phyloP scores from a whole-genome alignment of 2,888 invertebrate species.

The Agriopis marginaria region DNA sequence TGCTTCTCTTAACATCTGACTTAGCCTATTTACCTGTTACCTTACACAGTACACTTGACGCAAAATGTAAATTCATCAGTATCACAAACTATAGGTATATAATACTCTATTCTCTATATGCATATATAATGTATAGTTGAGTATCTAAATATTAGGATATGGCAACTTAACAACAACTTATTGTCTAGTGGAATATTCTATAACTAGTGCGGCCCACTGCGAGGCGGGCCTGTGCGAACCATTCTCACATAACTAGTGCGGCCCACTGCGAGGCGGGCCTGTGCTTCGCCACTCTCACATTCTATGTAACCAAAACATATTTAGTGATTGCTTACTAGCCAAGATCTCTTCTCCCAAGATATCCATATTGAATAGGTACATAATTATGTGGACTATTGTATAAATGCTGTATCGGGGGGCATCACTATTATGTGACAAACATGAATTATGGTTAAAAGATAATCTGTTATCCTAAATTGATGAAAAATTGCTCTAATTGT shows the following conservation, averaged over 20 bases:
- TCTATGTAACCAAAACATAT: constrained; percentile 33
- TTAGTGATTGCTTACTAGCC: not conserved
- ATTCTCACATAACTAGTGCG: constrained; percentile 31
- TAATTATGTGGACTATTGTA: no score
- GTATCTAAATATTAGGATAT: constrained; percentile 85
- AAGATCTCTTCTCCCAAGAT: not conserved
- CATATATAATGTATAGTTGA: constrained; percentile 76
- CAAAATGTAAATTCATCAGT: constrained; percentile 83
- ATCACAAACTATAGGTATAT: constrained; percentile 84
- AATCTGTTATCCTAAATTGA: no score
- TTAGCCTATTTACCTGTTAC: constrained; percentile 35
- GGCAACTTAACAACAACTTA: constrained; percentile 85
- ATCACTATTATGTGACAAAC: no score
- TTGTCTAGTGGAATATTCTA: constrained; percentile 83
- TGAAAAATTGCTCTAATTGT: no score
- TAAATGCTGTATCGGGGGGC: no score
- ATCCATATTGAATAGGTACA: not conserved
- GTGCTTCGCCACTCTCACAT: constrained; percentile 26
- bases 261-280: constrained; percentile 31
- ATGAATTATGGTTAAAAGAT: no score
- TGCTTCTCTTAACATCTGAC: constrained; percentile 8
- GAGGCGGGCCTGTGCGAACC: constrained; percentile 29
- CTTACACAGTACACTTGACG: constrained; percentile 51
- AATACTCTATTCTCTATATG: constrained; percentile 77
- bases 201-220: constrained; percentile 48